A percentile compares a stretch with the other conserved stretches of the same genome.
phyloP scores from a whole-genome alignment of 2,797 vertebrate genomes.

The Nannoperca australis region DNA sequence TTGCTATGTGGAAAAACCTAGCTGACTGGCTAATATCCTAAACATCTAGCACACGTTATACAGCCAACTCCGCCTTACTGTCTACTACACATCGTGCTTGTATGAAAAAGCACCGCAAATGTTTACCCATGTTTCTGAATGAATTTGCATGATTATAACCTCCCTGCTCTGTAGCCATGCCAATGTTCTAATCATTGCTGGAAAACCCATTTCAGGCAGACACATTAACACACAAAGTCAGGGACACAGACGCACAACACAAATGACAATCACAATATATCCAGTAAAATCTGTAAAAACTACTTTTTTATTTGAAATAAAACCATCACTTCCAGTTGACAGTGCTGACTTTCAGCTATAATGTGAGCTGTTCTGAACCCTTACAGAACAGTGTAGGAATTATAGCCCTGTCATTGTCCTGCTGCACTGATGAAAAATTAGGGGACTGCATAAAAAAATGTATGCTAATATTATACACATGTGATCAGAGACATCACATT shows the following conservation, averaged over 20 bases:
- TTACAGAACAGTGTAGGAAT: neutral
- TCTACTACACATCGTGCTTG: neutral
- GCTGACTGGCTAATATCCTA: conserved; percentile 6
- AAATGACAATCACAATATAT: neutral
- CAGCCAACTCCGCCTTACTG: conserved; percentile 28
- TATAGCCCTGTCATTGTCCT: neutral
- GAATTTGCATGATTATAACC: conserved; percentile 51
- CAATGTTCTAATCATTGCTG: conserved; percentile 39
- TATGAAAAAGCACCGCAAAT: conserved; percentile 13
- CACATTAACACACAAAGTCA: conserved; percentile 33
- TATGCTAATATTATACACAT: neutral
- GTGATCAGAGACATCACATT: neutral
- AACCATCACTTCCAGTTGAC: neutral
- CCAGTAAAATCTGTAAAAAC: neutral
- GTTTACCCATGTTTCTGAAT: conserved; percentile 41
- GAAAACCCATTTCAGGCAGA: conserved; percentile 38
- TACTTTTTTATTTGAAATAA: neutral
- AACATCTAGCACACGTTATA: neutral
- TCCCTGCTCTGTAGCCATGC: conserved; percentile 24
- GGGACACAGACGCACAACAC: neutral
- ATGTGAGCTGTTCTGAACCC: neutral
- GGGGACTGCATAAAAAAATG: neutral
- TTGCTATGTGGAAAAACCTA: neutral
- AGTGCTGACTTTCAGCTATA: neutral
- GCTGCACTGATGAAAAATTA: neutral